Base-by-base conservation (phyloP, 1,140 invertebrate species). In the Pseudomyrmex pallidus region DNA sequence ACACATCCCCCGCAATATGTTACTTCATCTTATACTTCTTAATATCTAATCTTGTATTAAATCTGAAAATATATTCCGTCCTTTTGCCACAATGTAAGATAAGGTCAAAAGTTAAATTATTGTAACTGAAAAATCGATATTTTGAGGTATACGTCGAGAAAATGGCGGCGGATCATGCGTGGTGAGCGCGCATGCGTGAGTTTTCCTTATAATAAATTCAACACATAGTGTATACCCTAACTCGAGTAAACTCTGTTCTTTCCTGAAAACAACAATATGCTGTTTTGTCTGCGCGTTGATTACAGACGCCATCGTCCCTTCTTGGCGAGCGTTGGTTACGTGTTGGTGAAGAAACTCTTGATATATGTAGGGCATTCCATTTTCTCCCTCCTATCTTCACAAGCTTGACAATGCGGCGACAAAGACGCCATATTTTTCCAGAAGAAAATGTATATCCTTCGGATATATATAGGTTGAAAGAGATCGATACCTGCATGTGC, bases 171-270 rank as follows among this genome's bases (percentile, higher is more conserved):
- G 12, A 78, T 57, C 35, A 35, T 78, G 52, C 44, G 50, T 78
- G n/a, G 76, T 35, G 35, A 35, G 35, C 35, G 35, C 66, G 76
- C 76, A 72, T 7, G 44, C 54, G 66, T 80, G 20, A 56, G 44
- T 13, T 59, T 54, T 4, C n/a, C 44, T 80, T 50, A 80, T 80
- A 80, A 80, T 80, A 80, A 77, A 80, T 80, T 72, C 66, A 70
- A 72, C 22, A 20, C 13, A 13, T n/a, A 4, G 25, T 48, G 54
- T 25, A 3, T 70, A 35, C 20, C 20, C 12, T n/a, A 72, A 59
- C 54, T 22, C 44, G 72, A 72, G 54, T 59, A 50, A 72, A 80
- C 35, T 35, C 35, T 35, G 46, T 80, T 80, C 9, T 12, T 72
- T 25, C 0, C 25, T 22, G 54, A 35, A 59, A 80, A 80, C n/a